Percentiles rank a stretch among this genome's conserved stretches.
Conservation (phyloP, 2,113 vertebrate species). For the Hoplias malabaricus region DNA sequence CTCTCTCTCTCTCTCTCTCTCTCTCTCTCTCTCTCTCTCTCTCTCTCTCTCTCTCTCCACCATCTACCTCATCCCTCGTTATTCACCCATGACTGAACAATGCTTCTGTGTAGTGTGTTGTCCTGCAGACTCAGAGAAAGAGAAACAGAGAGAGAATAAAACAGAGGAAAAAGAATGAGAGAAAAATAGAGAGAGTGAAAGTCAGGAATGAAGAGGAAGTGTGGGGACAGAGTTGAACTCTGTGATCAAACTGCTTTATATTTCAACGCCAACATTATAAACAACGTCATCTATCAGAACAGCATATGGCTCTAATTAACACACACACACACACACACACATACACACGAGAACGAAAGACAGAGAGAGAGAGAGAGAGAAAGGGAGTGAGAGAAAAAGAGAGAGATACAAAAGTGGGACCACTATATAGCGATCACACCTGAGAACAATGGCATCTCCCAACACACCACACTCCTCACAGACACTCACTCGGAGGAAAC, state of each 20-base stretch:
- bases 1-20: constrained; percentile 41
- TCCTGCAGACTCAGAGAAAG: neutral
- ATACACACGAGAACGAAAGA: neutral
- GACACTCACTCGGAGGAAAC: too few species aligned
- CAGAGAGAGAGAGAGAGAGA: neutral
- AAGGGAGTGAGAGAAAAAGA: neutral
- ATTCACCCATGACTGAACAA: neutral
- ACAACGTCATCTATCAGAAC: constrained; percentile 28
- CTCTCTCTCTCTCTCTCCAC: neutral
- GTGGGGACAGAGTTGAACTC: neutral
- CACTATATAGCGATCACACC: too few species aligned
- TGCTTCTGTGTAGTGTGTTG: neutral
- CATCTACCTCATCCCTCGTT: neutral
- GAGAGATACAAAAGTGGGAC: neutral
- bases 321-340: constrained; percentile 18
- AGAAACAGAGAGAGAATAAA: neutral
- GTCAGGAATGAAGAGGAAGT: neutral
- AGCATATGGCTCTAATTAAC: constrained; percentile 40
- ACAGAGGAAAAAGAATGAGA: neutral
- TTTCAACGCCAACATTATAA: constrained; percentile 8
- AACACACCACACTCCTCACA: too few species aligned
- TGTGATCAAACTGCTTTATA: neutral
- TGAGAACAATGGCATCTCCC: too few species aligned
- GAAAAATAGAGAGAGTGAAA: neutral
- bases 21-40: constrained; percentile 14